Conservation (phyloP, 92 coral and sea anemone species). For the Pocillopora grandis region DNA sequence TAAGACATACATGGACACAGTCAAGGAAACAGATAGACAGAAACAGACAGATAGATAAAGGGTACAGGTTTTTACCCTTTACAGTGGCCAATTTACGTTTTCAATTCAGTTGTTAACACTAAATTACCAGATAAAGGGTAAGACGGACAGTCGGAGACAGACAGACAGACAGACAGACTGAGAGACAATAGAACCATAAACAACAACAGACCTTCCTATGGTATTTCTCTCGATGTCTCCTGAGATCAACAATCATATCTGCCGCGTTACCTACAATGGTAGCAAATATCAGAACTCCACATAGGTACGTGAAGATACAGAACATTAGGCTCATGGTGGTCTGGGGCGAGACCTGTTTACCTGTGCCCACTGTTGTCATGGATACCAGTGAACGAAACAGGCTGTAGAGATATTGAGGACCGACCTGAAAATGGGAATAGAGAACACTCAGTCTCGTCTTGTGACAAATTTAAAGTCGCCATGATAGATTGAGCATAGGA, state of each 20-base stretch:
- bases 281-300: slow-evolving; percentile 91
- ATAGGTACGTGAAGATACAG: slow-evolving; percentile 83
- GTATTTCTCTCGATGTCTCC: slow-evolving; percentile 75
- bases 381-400: slow-evolving; percentile 88
- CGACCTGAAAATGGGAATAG: slow-evolving; percentile 52
- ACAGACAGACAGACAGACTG: no score
- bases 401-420: slow-evolving; percentile 86
- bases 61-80: no score
- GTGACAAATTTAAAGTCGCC: no score
- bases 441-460: no score
- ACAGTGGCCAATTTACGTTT: no score
- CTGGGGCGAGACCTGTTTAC: slow-evolving; percentile 66
- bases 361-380: slow-evolving; percentile 90
- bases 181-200: background rate
- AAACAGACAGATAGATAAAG: no score
- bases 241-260: slow-evolving; percentile 84
- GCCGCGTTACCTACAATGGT: slow-evolving; percentile 95
- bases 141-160: no score
- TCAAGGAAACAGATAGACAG: no score
- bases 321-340: slow-evolving; percentile 69
- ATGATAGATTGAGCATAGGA: no score
- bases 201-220: slow-evolving; percentile 72
- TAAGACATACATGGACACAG: no score
- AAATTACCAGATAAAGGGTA: no score
- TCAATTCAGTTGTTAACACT: no score